Evolutionary conservation across 2,113 vertebrate genomes (phyloP).

Genomic region (Shinisaurus crocodilurus): DNA sequence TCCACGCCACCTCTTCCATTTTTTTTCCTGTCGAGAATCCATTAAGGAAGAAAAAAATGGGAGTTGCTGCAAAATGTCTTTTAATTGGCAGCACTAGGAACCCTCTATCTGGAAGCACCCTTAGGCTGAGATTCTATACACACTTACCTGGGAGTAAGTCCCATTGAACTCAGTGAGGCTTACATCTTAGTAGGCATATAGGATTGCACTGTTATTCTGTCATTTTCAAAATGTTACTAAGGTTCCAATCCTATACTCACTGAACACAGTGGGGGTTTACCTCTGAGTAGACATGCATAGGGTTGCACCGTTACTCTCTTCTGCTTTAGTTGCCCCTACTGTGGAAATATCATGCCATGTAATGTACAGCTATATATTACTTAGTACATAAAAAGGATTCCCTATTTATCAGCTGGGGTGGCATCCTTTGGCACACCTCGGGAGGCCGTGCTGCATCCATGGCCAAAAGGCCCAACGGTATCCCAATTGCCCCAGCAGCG

Average conservation of each 20-base stretch:
- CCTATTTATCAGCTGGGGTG: too few species aligned
- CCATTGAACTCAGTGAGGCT: not conserved
- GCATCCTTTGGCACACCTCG: not conserved
- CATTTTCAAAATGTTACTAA: too few species aligned
- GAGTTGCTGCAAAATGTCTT: too few species aligned
- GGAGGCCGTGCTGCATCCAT: not conserved
- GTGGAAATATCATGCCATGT: slow-evolving; percentile 22
- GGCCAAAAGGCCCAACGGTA: not conserved
- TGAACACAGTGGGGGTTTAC: not conserved
- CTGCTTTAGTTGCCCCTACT: not conserved
- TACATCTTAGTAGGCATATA: not conserved
- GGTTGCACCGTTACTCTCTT: not conserved
- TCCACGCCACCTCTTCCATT: too few species aligned
- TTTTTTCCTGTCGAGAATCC: too few species aligned
- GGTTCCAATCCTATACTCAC: not conserved
- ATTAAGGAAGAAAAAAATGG: too few species aligned
- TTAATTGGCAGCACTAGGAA: too few species aligned
- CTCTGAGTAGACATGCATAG: not conserved
- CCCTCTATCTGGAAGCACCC: too few species aligned
- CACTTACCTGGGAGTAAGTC: not conserved
- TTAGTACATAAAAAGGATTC: too few species aligned
- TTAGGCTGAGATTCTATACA: not conserved
- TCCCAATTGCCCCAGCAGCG: not conserved
- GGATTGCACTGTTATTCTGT: not conserved
- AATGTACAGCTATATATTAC: too few species aligned